These are phyloP conservation scores for Chaetura pelagica DNA, from an alignment of 2,113 vertebrate species.

Conservation along the genomic window DNA sequence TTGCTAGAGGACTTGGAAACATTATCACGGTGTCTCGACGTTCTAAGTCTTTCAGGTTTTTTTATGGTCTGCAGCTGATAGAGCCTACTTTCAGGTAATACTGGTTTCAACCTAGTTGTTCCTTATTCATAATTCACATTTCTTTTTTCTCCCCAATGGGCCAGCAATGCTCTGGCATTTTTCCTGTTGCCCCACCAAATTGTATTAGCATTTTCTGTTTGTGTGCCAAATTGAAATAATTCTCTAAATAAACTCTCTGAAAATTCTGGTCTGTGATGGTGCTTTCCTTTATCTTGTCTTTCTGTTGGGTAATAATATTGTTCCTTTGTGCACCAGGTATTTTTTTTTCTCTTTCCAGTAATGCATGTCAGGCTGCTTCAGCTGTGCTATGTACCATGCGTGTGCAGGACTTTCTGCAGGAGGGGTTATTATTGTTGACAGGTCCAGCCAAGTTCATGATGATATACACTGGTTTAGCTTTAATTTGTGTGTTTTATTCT, in stretches of 20 bases:
- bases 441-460: background rate
- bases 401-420: background rate
- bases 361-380: background rate
- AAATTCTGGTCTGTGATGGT: background rate
- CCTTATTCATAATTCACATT: background rate
- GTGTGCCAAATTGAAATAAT: slow-evolving; percentile 48
- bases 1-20: background rate
- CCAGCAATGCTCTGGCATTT: background rate
- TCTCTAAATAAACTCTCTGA: slow-evolving; percentile 53
- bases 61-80: background rate
- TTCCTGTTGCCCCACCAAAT: slow-evolving; percentile 17
- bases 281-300: background rate
- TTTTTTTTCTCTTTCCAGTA: background rate
- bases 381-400: background rate
- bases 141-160: background rate
- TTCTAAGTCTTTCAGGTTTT: background rate
- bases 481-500: background rate
- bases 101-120: background rate
- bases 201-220: slow-evolving; percentile 1
- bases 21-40: background rate
- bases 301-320: background rate
- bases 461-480: background rate
- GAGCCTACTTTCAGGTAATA: background rate
- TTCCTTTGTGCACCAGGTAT: background rate
- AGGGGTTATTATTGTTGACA: background rate